Percentiles rank a stretch among this genome's conserved stretches.
Evolutionary conservation across 2,797 vertebrate species (phyloP).

Genomic region (Gorsachius magnificus): DNA sequence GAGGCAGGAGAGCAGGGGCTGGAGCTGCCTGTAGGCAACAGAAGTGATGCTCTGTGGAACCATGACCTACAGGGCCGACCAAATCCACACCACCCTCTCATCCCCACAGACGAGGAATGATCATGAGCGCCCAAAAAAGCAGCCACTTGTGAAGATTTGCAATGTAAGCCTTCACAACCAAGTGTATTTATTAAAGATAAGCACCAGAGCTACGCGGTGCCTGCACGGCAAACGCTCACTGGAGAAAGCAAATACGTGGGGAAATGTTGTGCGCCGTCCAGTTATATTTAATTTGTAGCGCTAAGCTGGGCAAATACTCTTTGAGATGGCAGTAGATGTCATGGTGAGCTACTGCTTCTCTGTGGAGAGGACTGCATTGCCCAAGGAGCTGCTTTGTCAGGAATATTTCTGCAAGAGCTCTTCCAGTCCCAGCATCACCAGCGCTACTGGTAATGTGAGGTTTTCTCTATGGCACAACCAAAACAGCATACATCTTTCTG

Average conservation of each 20-base stretch:
- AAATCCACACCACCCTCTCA: not conserved
- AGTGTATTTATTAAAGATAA: not conserved
- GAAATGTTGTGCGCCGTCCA: not conserved
- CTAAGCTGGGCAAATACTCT: not conserved
- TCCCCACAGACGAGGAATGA: not conserved
- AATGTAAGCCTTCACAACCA: not conserved
- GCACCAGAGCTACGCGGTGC: not conserved
- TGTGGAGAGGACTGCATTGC: not conserved
- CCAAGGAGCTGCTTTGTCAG: not conserved
- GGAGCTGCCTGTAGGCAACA: not conserved
- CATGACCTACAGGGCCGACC: rapidly evolving
- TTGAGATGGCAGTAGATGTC: not conserved
- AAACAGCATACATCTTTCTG: not conserved
- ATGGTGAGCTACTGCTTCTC: not conserved
- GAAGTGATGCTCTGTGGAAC: not conserved
- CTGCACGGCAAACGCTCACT: not conserved
- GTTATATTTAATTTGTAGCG: not conserved
- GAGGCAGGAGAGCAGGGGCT: not conserved
- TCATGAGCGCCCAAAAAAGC: rapidly evolving
- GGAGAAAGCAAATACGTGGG: not conserved
- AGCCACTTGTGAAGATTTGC: not conserved
- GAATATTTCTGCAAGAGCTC: not conserved
- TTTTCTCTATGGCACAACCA: not conserved
- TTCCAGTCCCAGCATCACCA: not conserved
- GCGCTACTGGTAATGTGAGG: not conserved